Evolutionary conservation across 2,888 invertebrate species (phyloP).

Genomic region (Drosophila nr. medialis): DNA sequence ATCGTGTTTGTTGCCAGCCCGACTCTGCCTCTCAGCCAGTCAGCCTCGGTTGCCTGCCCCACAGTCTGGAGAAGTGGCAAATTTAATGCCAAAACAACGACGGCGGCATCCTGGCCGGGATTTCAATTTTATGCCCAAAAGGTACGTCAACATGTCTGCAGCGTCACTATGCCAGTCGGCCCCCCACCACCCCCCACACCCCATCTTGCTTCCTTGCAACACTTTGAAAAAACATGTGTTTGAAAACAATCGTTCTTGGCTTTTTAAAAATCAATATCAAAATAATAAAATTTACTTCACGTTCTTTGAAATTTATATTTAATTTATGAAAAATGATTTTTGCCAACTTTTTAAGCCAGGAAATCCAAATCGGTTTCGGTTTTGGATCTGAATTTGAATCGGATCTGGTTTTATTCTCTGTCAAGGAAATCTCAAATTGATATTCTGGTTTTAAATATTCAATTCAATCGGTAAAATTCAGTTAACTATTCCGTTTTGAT

Average conservation of each 20-base stretch:
- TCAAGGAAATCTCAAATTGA: background rate
- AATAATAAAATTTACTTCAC: too few species aligned
- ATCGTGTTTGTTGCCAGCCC: conserved; percentile 43
- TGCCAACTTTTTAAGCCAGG: too few species aligned
- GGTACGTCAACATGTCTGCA: conserved; percentile 76
- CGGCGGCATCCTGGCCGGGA: conserved; percentile 73
- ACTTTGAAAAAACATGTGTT: background rate
- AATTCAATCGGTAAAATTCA: background rate
- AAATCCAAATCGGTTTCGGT: too few species aligned
- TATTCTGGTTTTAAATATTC: background rate
- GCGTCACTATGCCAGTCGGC: conserved; percentile 8
- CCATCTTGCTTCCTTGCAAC: background rate
- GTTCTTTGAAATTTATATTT: too few species aligned
- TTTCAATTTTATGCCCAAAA: conserved; percentile 81
- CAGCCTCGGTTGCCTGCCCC: conserved; percentile 5
- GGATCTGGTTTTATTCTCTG: background rate
- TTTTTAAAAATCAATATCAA: too few species aligned
- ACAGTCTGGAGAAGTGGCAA: conserved; percentile 74
- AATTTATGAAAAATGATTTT: too few species aligned
- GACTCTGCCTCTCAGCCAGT: conserved; percentile 9
- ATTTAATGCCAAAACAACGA: conserved; percentile 76
- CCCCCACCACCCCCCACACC: background rate
- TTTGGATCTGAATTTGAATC: too few species aligned
- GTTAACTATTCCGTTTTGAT: too few species aligned
- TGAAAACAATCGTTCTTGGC: too few species aligned